A percentile compares a stretch with the other conserved stretches of the same genome.
Evolutionary conservation across 2,113 vertebrate species (phyloP).

Genomic region (Cololabis saira): DNA sequence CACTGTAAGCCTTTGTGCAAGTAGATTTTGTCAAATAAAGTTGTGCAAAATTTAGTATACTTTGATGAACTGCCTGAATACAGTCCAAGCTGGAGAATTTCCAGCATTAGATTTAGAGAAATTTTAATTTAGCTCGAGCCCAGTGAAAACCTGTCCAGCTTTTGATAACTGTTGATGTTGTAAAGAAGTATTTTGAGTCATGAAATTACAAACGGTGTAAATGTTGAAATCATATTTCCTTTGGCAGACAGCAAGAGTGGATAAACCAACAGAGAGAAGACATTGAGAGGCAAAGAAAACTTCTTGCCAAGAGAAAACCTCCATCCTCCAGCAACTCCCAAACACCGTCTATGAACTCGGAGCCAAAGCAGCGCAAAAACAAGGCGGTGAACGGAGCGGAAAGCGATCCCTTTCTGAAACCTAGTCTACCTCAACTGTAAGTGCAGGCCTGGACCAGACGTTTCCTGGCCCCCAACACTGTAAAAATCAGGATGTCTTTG

Average conservation of each 20-base stretch:
- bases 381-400: slow-evolving; percentile 98
- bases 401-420: slow-evolving; percentile 98
- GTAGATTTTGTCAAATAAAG: no score
- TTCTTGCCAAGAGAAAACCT: slow-evolving; percentile 97
- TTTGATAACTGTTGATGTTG: not conserved
- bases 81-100: no score
- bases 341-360: slow-evolving; percentile 93
- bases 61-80: no score
- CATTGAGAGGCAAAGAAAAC: slow-evolving; percentile 98
- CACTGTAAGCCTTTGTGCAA: no score
- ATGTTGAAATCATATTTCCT: slow-evolving; percentile 4
- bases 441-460: slow-evolving; percentile 50
- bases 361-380: slow-evolving; percentile 99
- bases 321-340: slow-evolving; percentile 93
- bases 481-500: not conserved
- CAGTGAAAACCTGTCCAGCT: not conserved
- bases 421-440: slow-evolving; percentile 99
- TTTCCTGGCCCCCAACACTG: not conserved
- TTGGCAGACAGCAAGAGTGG: slow-evolving; percentile 94
- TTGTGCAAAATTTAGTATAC: no score
- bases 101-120: no score
- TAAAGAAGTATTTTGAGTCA: not conserved
- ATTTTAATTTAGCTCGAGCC: no score
- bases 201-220: not conserved
- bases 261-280: slow-evolving; percentile 99